These are phyloP conservation scores for Campoplex capitator DNA, from an alignment of 2,888 invertebrate genomes.

Conservation along the genomic window DNA sequence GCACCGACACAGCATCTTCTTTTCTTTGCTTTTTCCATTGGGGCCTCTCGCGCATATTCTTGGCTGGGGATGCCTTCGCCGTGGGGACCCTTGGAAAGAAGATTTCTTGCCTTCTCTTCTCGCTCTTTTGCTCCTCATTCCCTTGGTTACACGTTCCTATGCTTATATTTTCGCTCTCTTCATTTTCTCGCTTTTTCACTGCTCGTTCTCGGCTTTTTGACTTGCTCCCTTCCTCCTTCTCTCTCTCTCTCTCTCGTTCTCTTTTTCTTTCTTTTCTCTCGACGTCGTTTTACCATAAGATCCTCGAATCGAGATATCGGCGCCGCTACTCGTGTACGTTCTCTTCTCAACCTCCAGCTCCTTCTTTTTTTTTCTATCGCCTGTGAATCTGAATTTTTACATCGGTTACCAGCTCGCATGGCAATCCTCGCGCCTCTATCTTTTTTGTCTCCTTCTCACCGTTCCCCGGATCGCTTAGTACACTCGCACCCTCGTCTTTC, in stretches of 20 bases:
- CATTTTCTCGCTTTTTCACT: slow-evolving; percentile 48
- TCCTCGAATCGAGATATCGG: slow-evolving; percentile 76
- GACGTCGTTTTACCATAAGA: slow-evolving; percentile 67
- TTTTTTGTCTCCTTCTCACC: slow-evolving; percentile 11
- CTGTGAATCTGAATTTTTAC: slow-evolving; percentile 69
- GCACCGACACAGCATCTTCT: slow-evolving; percentile 39
- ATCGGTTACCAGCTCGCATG: slow-evolving; percentile 62
- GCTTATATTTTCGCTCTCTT: slow-evolving; percentile 35
- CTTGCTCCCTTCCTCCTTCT: slow-evolving; percentile 30
- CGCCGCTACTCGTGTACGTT: slow-evolving; percentile 75
- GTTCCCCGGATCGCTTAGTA: slow-evolving; percentile 39
- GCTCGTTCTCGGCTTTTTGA: slow-evolving; percentile 29
- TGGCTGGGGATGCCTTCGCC: slow-evolving; percentile 47
- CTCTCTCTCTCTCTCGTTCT: slow-evolving; percentile 8
- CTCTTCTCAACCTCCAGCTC: slow-evolving; percentile 54
- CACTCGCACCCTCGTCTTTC: slow-evolving; percentile 49
- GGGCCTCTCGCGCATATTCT: slow-evolving; percentile 31
- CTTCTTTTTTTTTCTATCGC: slow-evolving; percentile 69
- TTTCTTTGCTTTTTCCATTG: slow-evolving; percentile 45
- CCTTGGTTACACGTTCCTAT: slow-evolving; percentile 35
- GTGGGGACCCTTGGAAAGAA: slow-evolving; percentile 29
- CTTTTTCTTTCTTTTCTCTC: slow-evolving; percentile 5
- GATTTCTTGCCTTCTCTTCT: slow-evolving; percentile 51
- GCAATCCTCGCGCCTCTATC: slow-evolving; percentile 45
- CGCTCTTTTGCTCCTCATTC: slow-evolving; percentile 59